Percentiles rank a stretch among this genome's conserved stretches.
These are phyloP conservation scores for Emys orbicularis DNA, from an alignment of 2,797 vertebrate genomes.

Conservation along the genomic window DNA sequence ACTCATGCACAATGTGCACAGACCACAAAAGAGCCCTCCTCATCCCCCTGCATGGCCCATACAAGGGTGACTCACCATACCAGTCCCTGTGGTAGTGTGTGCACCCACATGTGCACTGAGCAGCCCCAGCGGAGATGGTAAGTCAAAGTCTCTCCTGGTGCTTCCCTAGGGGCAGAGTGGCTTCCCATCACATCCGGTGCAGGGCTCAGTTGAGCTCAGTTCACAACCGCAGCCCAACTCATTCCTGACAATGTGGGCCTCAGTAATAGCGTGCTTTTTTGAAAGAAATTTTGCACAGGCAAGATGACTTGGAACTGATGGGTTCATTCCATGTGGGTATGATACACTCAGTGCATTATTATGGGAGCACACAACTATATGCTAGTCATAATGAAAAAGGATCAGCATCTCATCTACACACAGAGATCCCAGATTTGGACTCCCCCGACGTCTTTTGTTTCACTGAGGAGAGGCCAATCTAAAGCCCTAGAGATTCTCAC, in stretches of 20 bases:
- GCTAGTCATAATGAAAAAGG: neutral
- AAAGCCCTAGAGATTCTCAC: neutral
- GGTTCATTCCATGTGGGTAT: neutral
- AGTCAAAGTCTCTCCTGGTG: neutral
- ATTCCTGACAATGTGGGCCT: neutral
- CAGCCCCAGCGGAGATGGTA: neutral
- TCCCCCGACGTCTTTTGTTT: neutral
- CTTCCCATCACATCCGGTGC: neutral
- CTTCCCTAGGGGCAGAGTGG: neutral
- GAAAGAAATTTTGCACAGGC: neutral
- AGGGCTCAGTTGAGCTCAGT: neutral
- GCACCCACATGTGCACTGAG: neutral
- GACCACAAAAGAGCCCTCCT: neutral
- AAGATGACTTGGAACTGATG: neutral
- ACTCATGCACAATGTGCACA: neutral
- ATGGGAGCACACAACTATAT: too few species aligned
- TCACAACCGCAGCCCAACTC: neutral
- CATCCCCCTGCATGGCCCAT: neutral
- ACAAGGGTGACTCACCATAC: neutral
- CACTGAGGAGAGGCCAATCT: neutral
- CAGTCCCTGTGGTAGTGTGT: neutral
- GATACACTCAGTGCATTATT: neutral
- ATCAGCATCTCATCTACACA: neutral
- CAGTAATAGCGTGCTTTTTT: neutral
- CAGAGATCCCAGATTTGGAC: neutral